These are phyloP conservation scores for Ptiloglossa arizonensis DNA, from an alignment of 1,140 invertebrate genomes.

Conservation along the genomic window DNA sequence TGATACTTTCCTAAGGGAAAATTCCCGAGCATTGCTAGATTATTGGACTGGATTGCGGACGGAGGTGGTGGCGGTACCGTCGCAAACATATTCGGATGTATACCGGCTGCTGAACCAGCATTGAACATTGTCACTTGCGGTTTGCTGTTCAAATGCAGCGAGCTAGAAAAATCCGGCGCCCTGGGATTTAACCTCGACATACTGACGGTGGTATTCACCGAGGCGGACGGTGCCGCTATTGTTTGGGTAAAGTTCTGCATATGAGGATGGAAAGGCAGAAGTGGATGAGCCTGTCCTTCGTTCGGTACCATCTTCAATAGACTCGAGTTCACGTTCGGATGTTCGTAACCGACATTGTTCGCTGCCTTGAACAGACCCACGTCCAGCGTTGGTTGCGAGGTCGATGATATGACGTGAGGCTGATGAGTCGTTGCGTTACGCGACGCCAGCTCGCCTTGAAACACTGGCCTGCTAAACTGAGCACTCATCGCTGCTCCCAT, in stretches of 20 bases:
- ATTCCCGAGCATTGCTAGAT: constrained; percentile 72
- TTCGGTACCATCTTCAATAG: constrained; percentile 80
- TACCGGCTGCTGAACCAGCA: constrained; percentile 59
- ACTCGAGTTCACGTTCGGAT: constrained; percentile 75
- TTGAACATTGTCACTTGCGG: constrained; percentile 80
- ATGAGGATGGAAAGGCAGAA: constrained; percentile 76
- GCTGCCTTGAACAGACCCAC: constrained; percentile 69
- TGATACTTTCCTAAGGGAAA: constrained; percentile 77
- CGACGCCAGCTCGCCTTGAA: constrained; percentile 70
- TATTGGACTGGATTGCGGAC: constrained; percentile 80
- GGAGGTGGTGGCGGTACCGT: constrained; percentile 76
- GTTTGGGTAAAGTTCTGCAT: constrained; percentile 80
- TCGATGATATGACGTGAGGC: constrained; percentile 68
- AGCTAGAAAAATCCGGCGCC: constrained; percentile 90
- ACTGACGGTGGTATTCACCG: constrained; percentile 81
- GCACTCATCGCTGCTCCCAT: constrained; percentile 66
- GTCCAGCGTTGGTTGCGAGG: constrained; percentile 69
- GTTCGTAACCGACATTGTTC: constrained; percentile 72
- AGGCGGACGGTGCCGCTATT: constrained; percentile 73
- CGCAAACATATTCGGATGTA: constrained; percentile 77
- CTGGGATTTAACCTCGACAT: constrained; percentile 93
- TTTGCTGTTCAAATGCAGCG: constrained; percentile 80
- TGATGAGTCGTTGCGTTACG: constrained; percentile 63
- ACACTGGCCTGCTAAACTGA: constrained; percentile 73
- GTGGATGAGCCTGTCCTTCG: constrained; percentile 71